Evolutionary conservation across 2,113 vertebrate species (phyloP), one percentile per base, ranked within the genome.

Genomic region (Hystrix cristata): DNA sequence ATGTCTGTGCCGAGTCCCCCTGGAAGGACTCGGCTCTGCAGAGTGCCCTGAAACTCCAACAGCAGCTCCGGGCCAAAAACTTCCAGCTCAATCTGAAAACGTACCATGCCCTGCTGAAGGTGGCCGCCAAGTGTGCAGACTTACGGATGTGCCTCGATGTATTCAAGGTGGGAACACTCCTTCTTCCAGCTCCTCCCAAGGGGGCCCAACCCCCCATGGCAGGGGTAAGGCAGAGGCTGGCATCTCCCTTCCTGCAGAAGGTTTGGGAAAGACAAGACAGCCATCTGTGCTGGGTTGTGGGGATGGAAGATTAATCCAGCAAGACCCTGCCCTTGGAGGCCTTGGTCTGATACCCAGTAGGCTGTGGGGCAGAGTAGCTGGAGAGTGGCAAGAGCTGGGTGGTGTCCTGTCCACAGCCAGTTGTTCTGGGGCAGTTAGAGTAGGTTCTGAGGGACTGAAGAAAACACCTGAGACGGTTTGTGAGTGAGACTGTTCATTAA

Each of bases 61-160:
- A 99, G 96, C 99, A 99, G 95, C 99, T 99, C 0, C 97, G 82
- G 51, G 98, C 98, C 95, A 99, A 98, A 67, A 99, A 99, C 31
- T 60, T 99, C 86, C 96, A 98, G 38, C 97, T 99, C 93, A 99
- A 99, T 98, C 97, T 98, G 55, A 98, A 99, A 96, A 99, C 99
- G 0, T 99, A 99, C 98, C 99, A 99, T 0, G 99, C 99, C 0
- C 98, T 99, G 80, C 98, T 99, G 69, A 99, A 99, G 98, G 98
- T 97, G 1, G 98, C 99, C 0, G 99, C 99, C 81, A 29, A 98
- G 69, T 99, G 99, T 69, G 99, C 99, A 1, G 99, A 99, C 96
- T 99, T 99, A 27, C 98, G 96, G 90, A 98, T 99, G 97, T 99
- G 99, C 96, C 96, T 99, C 0, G 99, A 99, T 19, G 98, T 99